Evolutionary conservation across 2,797 vertebrate species (phyloP).

Genomic region (Coregonus ussuriensis): DNA sequence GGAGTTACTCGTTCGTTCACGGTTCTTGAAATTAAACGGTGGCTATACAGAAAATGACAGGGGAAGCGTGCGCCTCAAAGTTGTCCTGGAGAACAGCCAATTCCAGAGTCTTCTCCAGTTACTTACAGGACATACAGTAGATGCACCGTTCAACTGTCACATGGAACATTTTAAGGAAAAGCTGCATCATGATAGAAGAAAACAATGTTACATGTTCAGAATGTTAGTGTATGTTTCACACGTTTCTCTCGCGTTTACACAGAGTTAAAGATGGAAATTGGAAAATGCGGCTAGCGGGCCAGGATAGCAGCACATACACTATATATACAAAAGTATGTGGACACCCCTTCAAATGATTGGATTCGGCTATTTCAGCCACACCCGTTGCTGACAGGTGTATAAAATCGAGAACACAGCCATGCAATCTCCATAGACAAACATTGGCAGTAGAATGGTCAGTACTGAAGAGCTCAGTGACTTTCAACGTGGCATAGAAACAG

Average conservation of each 20-base stretch:
- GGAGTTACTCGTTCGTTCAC: constrained; percentile 41
- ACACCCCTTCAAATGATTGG: no score
- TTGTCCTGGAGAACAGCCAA: constrained; percentile 52
- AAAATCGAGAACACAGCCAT: no score
- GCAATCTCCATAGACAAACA: no score
- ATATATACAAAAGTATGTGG: no score
- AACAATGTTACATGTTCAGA: background rate
- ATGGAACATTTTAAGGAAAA: background rate
- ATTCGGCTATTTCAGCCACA: no score
- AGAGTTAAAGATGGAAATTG: constrained; percentile 9
- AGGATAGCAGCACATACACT: background rate
- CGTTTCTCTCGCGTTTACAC: background rate
- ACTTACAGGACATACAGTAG: no score
- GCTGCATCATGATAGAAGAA: no score
- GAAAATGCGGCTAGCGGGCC: constrained; percentile 24
- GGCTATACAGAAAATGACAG: constrained; percentile 59
- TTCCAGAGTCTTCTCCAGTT: constrained; percentile 24
- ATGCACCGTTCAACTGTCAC: constrained; percentile 23
- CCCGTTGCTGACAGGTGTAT: no score
- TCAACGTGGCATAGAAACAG: no score
- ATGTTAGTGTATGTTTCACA: background rate
- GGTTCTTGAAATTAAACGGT: constrained; percentile 51
- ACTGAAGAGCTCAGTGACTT: no score
- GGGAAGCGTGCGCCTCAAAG: constrained; percentile 49
- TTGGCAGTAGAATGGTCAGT: no score